These are phyloP conservation scores for Lepidothrix coronata DNA, from an alignment of 2,113 vertebrate species.

Conservation along the genomic window DNA sequence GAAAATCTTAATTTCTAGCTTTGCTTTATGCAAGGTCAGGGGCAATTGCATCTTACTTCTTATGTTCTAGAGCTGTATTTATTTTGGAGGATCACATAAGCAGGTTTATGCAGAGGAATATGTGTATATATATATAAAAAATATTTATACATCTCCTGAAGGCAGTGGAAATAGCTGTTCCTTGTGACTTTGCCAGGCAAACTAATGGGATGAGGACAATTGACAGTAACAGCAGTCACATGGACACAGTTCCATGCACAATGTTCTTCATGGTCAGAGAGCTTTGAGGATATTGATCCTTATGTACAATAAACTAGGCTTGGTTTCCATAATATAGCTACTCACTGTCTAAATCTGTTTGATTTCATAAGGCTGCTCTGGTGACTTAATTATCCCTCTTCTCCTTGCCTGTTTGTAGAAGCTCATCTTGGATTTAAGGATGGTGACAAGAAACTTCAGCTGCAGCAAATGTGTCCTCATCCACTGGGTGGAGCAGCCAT, in stretches of 20 bases:
- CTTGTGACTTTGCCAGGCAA: not conserved
- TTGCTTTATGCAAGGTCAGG: not conserved
- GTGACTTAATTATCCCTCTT: not conserved
- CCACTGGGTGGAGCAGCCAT: not conserved
- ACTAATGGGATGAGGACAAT: not conserved
- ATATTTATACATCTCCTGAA: not conserved
- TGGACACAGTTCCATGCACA: not conserved
- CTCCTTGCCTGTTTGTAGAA: not conserved
- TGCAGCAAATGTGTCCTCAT: not conserved
- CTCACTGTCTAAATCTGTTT: not conserved
- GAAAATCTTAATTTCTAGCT: not conserved
- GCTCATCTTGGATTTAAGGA: not conserved
- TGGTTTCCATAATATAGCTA: not conserved
- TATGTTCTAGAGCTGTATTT: not conserved
- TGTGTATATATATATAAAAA: too few species aligned
- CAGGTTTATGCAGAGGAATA: not conserved
- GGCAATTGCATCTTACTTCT: not conserved
- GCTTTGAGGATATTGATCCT: not conserved
- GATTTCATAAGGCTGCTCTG: not conserved
- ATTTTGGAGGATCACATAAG: not conserved
- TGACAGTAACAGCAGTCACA: not conserved
- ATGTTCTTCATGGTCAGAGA: slow-evolving; percentile 15
- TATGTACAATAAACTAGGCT: not conserved
- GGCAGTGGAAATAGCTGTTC: not conserved
- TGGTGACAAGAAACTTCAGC: not conserved